Evolutionary conservation across 2,113 vertebrate species (phyloP), one percentile per base, ranked within the genome.

Genomic region (Osmerus eperlanus): DNA sequence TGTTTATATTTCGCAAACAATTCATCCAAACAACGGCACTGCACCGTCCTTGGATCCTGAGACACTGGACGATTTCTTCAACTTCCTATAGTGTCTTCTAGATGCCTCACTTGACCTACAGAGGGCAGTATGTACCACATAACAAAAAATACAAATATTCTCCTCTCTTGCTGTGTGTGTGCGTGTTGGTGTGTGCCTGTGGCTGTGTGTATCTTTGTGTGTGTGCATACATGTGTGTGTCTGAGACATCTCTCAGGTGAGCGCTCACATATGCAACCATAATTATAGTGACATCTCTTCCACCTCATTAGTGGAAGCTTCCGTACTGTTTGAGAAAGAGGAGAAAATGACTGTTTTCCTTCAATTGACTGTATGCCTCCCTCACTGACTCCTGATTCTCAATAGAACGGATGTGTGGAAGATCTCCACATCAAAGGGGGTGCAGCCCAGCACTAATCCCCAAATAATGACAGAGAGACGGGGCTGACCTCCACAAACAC

Each of bases 381-480:
- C 56, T 74, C 70, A 74, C 61, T n/a, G 73, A 28, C 84, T 77
- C 41, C 72, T 36, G 25, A 64, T 80, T 70, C 72, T 79, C 78
- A 13, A 32, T 16, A 60, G 55, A 5, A 59, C 71, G 75, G 71
- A 88, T 81, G 84, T 89, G 83, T 85, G 73, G 83, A 85, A 78
- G 78, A 85, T 83, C 81, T 82, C 77, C 79, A 81, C 83, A 81
- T 88, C 78, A 85, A 85, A 89, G 86, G 68, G 77, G 69, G 73
- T 85, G 77, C 82, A 77, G 83, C 77, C 77, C 84, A 87, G 84
- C 83, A 85, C 84, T 91, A 91, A 92, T 92, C 87, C 81, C 28
- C 81, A 89, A 86, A 88, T 91, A 90, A 90, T 89, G 86, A 85
- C 83, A 79, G 79, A 67, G 80, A 83, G 66, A 62, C 68, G 65